phyloP scores from a whole-genome alignment of 2,113 vertebrate genomes.

The Paratilapia polleni region DNA sequence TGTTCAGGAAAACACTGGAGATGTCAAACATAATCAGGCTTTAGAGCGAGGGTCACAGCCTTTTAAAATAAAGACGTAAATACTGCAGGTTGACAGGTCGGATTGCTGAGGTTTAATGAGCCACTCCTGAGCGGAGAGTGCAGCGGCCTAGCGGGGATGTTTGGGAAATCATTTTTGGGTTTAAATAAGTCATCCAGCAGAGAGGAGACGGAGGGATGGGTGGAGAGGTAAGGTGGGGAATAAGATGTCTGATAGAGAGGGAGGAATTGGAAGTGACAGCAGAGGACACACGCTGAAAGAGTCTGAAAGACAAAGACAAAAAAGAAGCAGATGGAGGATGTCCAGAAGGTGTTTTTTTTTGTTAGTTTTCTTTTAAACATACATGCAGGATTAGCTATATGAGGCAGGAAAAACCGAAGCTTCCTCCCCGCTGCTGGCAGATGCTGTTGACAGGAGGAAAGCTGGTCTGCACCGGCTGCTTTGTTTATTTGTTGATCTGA shows the following conservation, averaged over 20 bases:
- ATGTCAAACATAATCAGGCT: not conserved
- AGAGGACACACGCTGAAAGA: slow-evolving; percentile 37
- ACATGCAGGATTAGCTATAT: not conserved
- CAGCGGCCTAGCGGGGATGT: not conserved
- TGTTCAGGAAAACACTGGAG: not conserved
- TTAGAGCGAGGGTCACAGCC: not conserved
- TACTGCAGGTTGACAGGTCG: not conserved
- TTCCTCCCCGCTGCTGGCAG: slow-evolving; percentile 40
- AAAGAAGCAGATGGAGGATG: slow-evolving; percentile 24
- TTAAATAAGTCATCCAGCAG: slow-evolving; percentile 35
- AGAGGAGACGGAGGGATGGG: slow-evolving; percentile 39
- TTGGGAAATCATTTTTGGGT: not conserved
- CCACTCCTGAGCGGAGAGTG: not conserved
- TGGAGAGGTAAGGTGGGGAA: slow-evolving; percentile 14
- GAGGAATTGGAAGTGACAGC: slow-evolving; percentile 50
- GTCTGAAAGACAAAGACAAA: slow-evolving; percentile 18
- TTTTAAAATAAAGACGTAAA: not conserved
- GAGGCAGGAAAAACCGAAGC: slow-evolving; percentile 15
- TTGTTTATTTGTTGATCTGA: slow-evolving; percentile 65
- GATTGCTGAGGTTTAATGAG: not conserved
- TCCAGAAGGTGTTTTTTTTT: slow-evolving; percentile 3
- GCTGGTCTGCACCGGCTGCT: slow-evolving; percentile 33
- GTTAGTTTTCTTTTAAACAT: not conserved
- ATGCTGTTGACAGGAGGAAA: slow-evolving; percentile 55
- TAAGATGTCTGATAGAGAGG: slow-evolving; percentile 43